A percentile compares a stretch with the other conserved stretches of the same genome.
Conservation (phyloP, 2,797 vertebrate genomes). For the Oryzias dopingdopingensis region DNA sequence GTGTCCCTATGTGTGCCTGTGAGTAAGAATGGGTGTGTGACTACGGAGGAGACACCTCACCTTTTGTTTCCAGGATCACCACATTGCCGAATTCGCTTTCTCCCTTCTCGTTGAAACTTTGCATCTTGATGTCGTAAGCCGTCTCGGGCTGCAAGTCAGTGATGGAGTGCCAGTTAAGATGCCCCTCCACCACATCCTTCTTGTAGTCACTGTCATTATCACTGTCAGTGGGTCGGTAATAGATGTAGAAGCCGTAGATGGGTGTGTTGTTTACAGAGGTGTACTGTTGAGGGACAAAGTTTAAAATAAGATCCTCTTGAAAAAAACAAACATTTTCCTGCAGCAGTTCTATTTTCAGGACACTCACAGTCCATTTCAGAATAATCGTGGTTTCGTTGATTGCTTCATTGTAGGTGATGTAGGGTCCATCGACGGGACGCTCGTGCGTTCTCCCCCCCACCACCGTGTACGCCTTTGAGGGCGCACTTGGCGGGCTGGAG, state of each 20-base stretch:
- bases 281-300: conserved; percentile 75
- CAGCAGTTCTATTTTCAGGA: background rate
- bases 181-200: conserved; percentile 95
- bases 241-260: conserved; percentile 97
- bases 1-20: too few relatives aligned
- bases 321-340: background rate
- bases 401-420: conserved; percentile 98
- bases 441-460: conserved; percentile 86
- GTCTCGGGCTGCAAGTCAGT: conserved; percentile 95
- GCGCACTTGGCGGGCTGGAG: conserved; percentile 90
- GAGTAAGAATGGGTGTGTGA: too few relatives aligned
- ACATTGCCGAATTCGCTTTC: conserved; percentile 98
- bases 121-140: conserved; percentile 98
- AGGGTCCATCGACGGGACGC: conserved; percentile 90
- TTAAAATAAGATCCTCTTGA: background rate
- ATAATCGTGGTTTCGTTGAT: conserved; percentile 97
- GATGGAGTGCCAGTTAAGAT: conserved; percentile 95
- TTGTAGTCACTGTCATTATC: conserved; percentile 99
- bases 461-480: conserved; percentile 90
- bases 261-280: conserved; percentile 94
- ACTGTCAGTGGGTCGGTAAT: conserved; percentile 97
- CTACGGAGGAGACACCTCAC: conserved; percentile 58
- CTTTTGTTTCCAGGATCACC: conserved; percentile 98
- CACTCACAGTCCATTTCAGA: conserved; percentile 95
- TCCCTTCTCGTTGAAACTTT: conserved; percentile 95